Evolutionary conservation across 2,113 vertebrate species (phyloP), one percentile per base, ranked within the genome.

Genomic region (Gila orcuttii): DNA sequence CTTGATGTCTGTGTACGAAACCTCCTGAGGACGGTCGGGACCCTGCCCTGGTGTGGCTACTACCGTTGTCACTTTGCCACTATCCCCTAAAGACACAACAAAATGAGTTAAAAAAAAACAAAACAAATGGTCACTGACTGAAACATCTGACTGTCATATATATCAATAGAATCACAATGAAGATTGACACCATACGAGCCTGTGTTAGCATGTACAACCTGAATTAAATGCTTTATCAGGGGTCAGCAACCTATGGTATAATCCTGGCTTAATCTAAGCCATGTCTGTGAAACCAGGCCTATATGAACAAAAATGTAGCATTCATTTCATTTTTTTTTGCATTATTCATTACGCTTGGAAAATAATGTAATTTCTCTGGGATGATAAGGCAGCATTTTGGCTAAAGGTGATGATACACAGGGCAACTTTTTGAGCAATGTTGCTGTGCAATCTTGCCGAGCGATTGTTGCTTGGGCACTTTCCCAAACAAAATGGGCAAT

Each of bases 1-100:
- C 91, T 97, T 98, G 89, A 97, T 97, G 92, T 97, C 97, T 1
- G 96, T 97, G 92, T 98, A 98, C 23, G 97, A 97, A 90, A 98
- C 97, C 91, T 98, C 97, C 91, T 98, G 96, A 31, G 97, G 96
- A 85, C 96, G 96, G 86, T 98, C 97, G 0, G 97, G 96, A 75
- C 97, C 96, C 91, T 98, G 97, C 69, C 97, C 97, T 0, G 97
- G 94, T 9, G 97, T 97, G 84, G 97, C 97, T 87, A 98, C 96
- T 79, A 98, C 97, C 0, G 96, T 98, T 21, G 96, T 97, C 93
- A 97, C 96, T 92, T 97, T 97, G 64, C 96, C 94, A 36, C 96
- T 97, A 93, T 97, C 97, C 90, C 96, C 96, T 97, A 83, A 64
- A 83, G 33, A 12, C 36, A 15, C 12, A 55, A 85, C 13, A 69